Percentiles rank a stretch among this genome's conserved stretches.
These are phyloP conservation scores for Platerodrilus igneus DNA, from an alignment of 2,888 invertebrate genomes.

Conservation along the genomic window DNA sequence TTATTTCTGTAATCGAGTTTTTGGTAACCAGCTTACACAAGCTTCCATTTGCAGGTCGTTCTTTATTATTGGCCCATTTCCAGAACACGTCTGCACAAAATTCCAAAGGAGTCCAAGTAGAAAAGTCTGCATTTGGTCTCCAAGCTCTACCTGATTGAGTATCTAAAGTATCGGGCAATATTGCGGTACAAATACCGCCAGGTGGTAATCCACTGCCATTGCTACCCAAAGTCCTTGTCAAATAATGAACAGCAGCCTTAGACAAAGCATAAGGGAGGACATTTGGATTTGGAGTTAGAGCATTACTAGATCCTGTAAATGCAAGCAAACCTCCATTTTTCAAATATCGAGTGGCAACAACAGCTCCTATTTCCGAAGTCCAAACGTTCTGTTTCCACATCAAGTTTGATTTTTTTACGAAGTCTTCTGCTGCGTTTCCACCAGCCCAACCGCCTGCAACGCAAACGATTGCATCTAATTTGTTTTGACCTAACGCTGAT, in stretches of 20 bases:
- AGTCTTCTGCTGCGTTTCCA: conserved; percentile 80
- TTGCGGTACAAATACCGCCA: conserved; percentile 70
- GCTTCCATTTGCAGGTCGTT: conserved; percentile 75
- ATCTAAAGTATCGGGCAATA: conserved; percentile 89
- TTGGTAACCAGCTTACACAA: conserved; percentile 83
- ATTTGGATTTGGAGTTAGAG: conserved; percentile 69
- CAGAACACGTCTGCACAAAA: conserved; percentile 82
- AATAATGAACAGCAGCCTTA: conserved; percentile 92
- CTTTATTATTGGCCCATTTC: conserved; percentile 73
- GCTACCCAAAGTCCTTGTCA: conserved; percentile 81
- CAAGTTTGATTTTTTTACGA: conserved; percentile 78
- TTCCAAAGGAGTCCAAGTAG: conserved; percentile 87
- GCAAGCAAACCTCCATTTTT: conserved; percentile 79
- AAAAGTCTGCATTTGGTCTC: conserved; percentile 91
- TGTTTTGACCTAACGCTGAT: conserved; percentile 62
- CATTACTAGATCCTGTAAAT: conserved; percentile 87
- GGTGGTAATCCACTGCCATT: conserved; percentile 76
- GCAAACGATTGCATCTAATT: conserved; percentile 88
- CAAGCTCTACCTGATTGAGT: conserved; percentile 98
- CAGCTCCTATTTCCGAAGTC: conserved; percentile 81
- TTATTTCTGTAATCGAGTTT: conserved; percentile 61
- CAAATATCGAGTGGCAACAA: conserved; percentile 74
- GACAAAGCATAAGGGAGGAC: conserved; percentile 69
- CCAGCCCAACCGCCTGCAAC: conserved; percentile 97
- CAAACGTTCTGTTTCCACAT: conserved; percentile 96